Base-by-base conservation (phyloP, 2,888 invertebrate species). In the Tineola bisselliella region DNA sequence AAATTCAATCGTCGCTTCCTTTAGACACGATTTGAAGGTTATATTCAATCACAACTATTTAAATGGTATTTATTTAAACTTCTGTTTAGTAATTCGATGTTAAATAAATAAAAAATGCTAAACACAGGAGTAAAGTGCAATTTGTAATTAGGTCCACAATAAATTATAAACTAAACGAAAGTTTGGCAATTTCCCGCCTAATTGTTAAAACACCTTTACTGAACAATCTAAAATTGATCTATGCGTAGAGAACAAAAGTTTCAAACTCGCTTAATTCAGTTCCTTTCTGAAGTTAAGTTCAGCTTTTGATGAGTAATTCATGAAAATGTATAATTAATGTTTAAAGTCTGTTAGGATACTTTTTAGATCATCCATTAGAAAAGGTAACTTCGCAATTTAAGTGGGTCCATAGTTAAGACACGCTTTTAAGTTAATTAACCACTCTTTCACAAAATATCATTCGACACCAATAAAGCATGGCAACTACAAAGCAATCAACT, bases 251-350 rank as follows among this genome's bases (percentile, higher is more conserved):
- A 54, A 48, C 48, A 17, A 25, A 54, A 54, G 54, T 54, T 54
- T 10, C 12, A 54, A 54, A 54, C 54, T 18, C 54, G 17, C 54
- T 54, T 54, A 54, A 54, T 54, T 54, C 58, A 10, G 6, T 17
- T 31, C 33, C 58, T 58, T 11, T 15, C 58, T 19, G 15, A 33
- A 58, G 58, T 56, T 56, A 25, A 30, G 56, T 58, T 19, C 33
- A 13, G 58, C 58, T 58, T 58, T 58, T 58, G 58, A 58, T 33
- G 33, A 58, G 58, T 31, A 33, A 58, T 33, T 58, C 58, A 58
- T 11, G 31, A 33, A 58, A 58, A 33, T 58, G 58, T 58, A 58
- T 58, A 58, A 58, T 58, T 58, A 58, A 58, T 58, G 58, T 57
- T 30, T 30, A 19, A 30, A 57, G 17, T 58, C 30, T 33, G 56